These are phyloP conservation scores for Berghia stephanieae DNA, from an alignment of 1,140 invertebrate genomes.

Conservation along the genomic window DNA sequence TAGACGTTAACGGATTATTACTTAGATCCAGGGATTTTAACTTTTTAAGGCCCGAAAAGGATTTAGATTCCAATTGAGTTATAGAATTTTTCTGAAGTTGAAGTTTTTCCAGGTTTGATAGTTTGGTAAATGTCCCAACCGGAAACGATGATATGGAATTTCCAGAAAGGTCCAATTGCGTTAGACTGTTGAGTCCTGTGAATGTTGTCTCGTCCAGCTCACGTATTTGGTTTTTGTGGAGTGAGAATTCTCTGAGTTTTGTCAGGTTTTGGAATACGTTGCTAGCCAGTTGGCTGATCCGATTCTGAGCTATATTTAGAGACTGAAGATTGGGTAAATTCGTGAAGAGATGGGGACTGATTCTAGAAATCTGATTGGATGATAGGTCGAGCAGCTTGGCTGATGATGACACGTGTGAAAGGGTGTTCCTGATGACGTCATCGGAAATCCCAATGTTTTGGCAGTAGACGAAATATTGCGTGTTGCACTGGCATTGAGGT, in stretches of 20 bases:
- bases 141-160: slow-evolving; percentile 36
- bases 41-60: slow-evolving; percentile 25
- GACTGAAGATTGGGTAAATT: slow-evolving; percentile 35
- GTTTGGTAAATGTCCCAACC: slow-evolving; percentile 29
- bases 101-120: slow-evolving; percentile 31
- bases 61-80: not conserved
- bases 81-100: slow-evolving; percentile 39
- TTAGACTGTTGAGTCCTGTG: slow-evolving; percentile 29
- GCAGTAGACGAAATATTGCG: slow-evolving; percentile 44
- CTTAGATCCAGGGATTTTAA: slow-evolving; percentile 39
- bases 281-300: slow-evolving; percentile 18
- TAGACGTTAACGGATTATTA: slow-evolving; percentile 32
- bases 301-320: slow-evolving; percentile 39
- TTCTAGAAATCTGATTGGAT: slow-evolving; percentile 31
- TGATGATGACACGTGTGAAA: slow-evolving; percentile 27
- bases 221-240: slow-evolving; percentile 33
- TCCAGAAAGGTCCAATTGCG: slow-evolving; percentile 32
- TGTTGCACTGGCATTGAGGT: slow-evolving; percentile 34
- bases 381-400: slow-evolving; percentile 41
- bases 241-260: slow-evolving; percentile 33
- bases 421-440: slow-evolving; percentile 1
- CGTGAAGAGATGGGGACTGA: slow-evolving; percentile 24
- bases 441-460: slow-evolving; percentile 25
- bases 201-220: slow-evolving; percentile 27
- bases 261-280: slow-evolving; percentile 28